Evolutionary conservation across 2,113 vertebrate species (phyloP).

Genomic region (Mus spicilegus): DNA sequence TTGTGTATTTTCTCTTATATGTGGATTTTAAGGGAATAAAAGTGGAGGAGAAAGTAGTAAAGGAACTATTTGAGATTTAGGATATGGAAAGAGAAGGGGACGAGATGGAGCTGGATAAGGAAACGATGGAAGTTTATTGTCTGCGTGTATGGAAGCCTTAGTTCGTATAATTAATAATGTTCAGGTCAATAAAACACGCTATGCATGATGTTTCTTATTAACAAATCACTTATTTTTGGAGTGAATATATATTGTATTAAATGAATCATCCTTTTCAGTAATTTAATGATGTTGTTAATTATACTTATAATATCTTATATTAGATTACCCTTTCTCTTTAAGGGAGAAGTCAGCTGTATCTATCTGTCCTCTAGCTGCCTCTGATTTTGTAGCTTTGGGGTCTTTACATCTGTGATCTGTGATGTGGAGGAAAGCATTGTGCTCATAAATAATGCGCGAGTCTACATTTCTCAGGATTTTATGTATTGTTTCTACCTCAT

Average conservation of each 20-base stretch:
- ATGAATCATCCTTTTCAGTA: neutral
- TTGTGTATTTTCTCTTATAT: neutral
- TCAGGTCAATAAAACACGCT: neutral
- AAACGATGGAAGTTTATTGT: neutral
- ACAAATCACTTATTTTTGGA: slow-evolving; percentile 40
- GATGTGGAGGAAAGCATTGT: neutral
- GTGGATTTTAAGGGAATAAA: neutral
- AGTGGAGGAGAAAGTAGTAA: neutral
- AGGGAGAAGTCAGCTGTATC: neutral
- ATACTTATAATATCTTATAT: neutral
- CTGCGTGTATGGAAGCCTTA: neutral
- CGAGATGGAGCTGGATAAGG: neutral
- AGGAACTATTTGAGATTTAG: neutral
- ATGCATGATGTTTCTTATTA: neutral
- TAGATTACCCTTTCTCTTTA: neutral
- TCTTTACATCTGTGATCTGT: neutral
- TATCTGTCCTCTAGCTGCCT: neutral
- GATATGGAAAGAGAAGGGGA: neutral
- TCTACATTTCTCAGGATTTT: neutral
- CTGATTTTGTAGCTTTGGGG: neutral
- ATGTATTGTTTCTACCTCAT: neutral
- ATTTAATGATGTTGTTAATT: neutral
- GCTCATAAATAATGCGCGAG: neutral
- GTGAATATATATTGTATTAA: neutral
- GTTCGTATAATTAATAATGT: neutral